Base-by-base conservation (phyloP, 2,797 vertebrate species). In the Aldrovandia affinis region DNA sequence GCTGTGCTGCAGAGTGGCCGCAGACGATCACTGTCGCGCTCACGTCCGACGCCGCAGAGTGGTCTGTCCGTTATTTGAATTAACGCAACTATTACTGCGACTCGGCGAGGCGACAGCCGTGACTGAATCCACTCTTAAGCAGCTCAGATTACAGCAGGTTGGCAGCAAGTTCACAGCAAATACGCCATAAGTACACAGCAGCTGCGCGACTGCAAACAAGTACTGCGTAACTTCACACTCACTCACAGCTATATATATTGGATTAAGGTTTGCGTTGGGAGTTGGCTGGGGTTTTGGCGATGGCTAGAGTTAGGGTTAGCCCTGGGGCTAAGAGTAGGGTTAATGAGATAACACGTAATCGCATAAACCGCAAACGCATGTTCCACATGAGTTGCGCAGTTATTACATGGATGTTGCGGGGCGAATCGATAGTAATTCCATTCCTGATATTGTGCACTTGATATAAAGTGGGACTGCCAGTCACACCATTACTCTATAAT, bases 331-430 rank as follows among this genome's bases (percentile, higher is more conserved):
- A 3, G 39, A 77, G 39, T 14, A 12, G 73, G 42, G 22, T 44
- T 77, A 47, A 77, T 47, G 73, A 44, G 42, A 47, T 77, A 44
- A 25, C 12, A 9, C 47, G 39, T 28, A 47, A 1, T 47, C 22
- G 47, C 25, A 47, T 77, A 77, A 77, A 77, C 70, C 8, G 9
- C 73, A 8, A 77, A 14, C 73, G 47, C 39, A 20, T 47, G 42
- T n/a, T 77, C 22, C 39, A 44, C 39, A n/a, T 9, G 28, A 77
- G 73, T n/a, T 47, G 28, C 25, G 7, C 2, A 14, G 2, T 8
- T 63, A n/a, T 77, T 77, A 73, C 68, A 73, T 73, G 68, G 22
- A 77, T 77, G 42, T 25, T 70, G 9, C 39, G 44, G 20, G 44
- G 73, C n/a, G 47, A 77, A 44, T 42, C 44, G 39, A 47, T 44